A percentile compares a stretch with the other conserved stretches of the same genome.
Evolutionary conservation across 2,888 invertebrate species (phyloP).

Genomic region (Ellobium chinense): DNA sequence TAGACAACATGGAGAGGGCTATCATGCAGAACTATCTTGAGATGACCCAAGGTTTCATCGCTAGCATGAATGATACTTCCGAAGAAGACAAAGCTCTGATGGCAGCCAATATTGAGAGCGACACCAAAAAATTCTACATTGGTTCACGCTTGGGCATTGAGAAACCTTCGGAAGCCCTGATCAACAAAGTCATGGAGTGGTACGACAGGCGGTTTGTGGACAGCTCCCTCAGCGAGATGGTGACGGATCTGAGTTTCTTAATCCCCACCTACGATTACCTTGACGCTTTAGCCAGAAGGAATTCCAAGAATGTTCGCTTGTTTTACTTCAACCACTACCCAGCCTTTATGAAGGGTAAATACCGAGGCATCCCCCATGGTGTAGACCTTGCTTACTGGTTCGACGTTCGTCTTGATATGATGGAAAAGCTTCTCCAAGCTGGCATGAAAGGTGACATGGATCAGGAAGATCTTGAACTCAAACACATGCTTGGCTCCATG

Average conservation of each 20-base stretch:
- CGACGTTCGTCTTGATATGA: not conserved
- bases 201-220: not conserved
- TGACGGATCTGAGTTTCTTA: slow-evolving; percentile 8
- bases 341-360: not conserved
- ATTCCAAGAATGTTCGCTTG: not conserved
- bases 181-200: not conserved
- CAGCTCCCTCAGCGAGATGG: not conserved
- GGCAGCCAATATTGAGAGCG: not conserved
- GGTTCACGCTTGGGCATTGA: not conserved
- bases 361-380: slow-evolving; percentile 1
- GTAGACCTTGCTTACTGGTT: slow-evolving; percentile 25
- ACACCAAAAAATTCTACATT: not conserved
- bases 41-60: not conserved
- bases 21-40: not conserved
- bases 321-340: slow-evolving; percentile 34
- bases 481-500: not conserved
- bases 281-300: not conserved
- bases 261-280: slow-evolving; percentile 14
- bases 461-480: slow-evolving; percentile 7
- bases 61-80: not conserved
- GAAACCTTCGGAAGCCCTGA: not conserved
- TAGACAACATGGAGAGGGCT: slow-evolving; percentile 8
- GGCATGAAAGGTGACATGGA: not conserved
- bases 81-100: not conserved
- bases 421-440: not conserved